Percentiles rank a stretch among this genome's conserved stretches.
phyloP scores from a whole-genome alignment of 2,113 vertebrate species.

The Natator depressus region DNA sequence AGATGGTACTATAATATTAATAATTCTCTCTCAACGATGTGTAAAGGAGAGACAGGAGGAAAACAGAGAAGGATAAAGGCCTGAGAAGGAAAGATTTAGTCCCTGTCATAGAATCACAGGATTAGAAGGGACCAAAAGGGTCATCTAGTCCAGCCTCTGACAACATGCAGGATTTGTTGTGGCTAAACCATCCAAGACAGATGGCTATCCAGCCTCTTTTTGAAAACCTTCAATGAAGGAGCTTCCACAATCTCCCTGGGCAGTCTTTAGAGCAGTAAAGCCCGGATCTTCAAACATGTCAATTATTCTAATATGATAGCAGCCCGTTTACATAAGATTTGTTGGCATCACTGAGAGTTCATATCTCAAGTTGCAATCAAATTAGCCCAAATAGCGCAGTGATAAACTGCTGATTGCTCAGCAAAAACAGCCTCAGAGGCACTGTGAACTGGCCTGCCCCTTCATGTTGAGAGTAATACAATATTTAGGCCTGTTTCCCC shows the following conservation, averaged over 20 bases:
- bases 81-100: not conserved
- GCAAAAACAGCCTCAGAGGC: not conserved
- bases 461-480: not conserved
- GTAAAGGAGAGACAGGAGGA: not conserved
- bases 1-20: not conserved
- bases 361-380: not conserved
- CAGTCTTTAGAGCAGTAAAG: not conserved
- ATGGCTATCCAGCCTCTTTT: too few relatives aligned
- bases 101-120: too few relatives aligned
- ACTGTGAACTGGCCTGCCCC: not conserved
- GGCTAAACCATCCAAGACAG: too few relatives aligned
- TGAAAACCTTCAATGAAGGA: too few relatives aligned
- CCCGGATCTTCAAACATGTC: not conserved
- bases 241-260: too few relatives aligned
- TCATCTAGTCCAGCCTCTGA: too few relatives aligned
- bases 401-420: not conserved
- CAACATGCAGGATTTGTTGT: too few relatives aligned
- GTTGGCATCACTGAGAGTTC: not conserved
- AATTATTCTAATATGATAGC: not conserved
- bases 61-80: not conserved
- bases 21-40: not conserved
- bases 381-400: not conserved
- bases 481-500: not conserved
- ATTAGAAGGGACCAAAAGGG: too few relatives aligned
- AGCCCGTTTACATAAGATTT: not conserved